Percentiles rank a stretch among this genome's conserved stretches.
phyloP scores from a whole-genome alignment of 2,888 invertebrate species.

The Rhorus exstirpatorius region DNA sequence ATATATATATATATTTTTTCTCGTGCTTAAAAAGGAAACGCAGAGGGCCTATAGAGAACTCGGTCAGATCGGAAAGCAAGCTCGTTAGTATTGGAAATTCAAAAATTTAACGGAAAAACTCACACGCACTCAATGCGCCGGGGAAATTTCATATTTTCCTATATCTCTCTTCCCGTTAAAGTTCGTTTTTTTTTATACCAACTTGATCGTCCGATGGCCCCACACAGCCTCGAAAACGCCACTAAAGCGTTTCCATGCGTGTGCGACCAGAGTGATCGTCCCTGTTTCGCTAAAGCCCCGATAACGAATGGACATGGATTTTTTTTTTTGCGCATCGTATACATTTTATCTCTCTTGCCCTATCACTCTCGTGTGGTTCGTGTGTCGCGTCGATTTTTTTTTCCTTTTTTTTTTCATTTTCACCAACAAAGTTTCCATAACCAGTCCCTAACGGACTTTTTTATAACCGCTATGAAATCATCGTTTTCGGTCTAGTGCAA shows the following conservation, averaged over 20 bases:
- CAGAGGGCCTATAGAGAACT: neutral
- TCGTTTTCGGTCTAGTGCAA: slow-evolving; percentile 12
- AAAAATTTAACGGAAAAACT: slow-evolving; percentile 45
- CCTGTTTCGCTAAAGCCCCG: slow-evolving; percentile 59
- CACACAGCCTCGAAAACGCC: slow-evolving; percentile 57
- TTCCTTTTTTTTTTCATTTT: slow-evolving; percentile 16
- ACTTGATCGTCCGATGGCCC: slow-evolving; percentile 40
- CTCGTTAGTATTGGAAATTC: slow-evolving; percentile 59
- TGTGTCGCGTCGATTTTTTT: slow-evolving; percentile 8
- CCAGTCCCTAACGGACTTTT: neutral
- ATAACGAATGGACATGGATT: slow-evolving; percentile 61
- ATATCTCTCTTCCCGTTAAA: slow-evolving; percentile 5
- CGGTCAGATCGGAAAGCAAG: neutral
- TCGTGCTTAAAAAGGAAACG: neutral
- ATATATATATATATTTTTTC: neutral
- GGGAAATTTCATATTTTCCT: slow-evolving; percentile 41
- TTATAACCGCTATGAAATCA: slow-evolving; percentile 31
- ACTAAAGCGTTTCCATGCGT: slow-evolving; percentile 66
- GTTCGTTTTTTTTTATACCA: slow-evolving; percentile 26
- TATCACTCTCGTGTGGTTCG: slow-evolving; percentile 13
- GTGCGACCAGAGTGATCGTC: slow-evolving; percentile 65
- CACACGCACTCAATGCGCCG: neutral
- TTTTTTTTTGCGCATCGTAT: slow-evolving; percentile 18
- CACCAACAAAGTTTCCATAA: slow-evolving; percentile 25
- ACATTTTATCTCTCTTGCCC: slow-evolving; percentile 4